Conservation (phyloP, 1,140 invertebrate genomes). For the Euura lappo region DNA sequence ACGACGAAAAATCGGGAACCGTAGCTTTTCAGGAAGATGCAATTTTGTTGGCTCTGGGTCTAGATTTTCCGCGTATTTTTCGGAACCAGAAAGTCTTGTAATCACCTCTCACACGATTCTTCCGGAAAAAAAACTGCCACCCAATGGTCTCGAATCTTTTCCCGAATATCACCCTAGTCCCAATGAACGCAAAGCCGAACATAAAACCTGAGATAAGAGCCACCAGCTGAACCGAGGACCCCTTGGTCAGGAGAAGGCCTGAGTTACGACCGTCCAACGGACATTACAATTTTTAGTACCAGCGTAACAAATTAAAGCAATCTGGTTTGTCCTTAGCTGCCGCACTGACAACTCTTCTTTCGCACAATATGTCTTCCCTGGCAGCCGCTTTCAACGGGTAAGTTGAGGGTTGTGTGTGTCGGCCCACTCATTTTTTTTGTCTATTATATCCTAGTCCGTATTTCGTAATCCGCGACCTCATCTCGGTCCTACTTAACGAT, state of each 20-base stretch:
- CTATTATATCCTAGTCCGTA: background rate
- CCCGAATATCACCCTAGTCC: conserved; percentile 34
- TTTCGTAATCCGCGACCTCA: background rate
- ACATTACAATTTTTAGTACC: conserved; percentile 52
- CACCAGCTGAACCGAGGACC: conserved; percentile 24
- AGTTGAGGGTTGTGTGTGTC: background rate
- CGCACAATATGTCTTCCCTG: background rate
- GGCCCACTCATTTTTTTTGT: background rate
- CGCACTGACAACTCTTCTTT: conserved; percentile 17
- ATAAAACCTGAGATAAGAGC: conserved; percentile 53
- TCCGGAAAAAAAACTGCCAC: background rate
- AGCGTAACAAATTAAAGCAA: conserved; percentile 54
- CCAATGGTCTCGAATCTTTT: background rate
- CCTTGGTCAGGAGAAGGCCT: conserved; percentile 23
- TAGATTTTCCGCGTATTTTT: background rate
- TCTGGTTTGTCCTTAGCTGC: conserved; percentile 42
- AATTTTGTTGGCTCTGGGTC: background rate
- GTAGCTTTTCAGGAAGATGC: background rate
- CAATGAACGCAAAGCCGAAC: conserved; percentile 47
- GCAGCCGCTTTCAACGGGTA: background rate
- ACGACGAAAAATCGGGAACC: background rate
- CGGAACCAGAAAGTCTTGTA: background rate
- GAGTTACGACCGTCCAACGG: conserved; percentile 49
- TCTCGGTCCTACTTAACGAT: background rate
- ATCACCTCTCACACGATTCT: background rate